Conservation (phyloP, 2,888 invertebrate species). For the Magallana nippona region DNA sequence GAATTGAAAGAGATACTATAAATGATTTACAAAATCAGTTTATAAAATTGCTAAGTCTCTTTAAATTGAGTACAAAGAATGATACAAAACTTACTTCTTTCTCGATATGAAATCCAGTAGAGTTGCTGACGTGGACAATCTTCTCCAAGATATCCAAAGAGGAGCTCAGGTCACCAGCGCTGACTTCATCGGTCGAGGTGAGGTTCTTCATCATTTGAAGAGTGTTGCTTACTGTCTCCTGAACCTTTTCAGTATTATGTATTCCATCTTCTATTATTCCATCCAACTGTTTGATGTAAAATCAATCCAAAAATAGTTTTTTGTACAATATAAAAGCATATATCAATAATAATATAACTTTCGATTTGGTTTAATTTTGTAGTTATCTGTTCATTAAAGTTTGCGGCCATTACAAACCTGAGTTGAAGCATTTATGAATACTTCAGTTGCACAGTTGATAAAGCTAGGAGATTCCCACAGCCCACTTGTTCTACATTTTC, state of each 20-base stretch:
- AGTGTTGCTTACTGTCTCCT: neutral
- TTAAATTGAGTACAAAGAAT: too few species aligned
- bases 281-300: neutral
- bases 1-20: too few species aligned
- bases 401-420: neutral
- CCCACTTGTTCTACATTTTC: neutral
- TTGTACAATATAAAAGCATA: too few species aligned
- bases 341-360: neutral
- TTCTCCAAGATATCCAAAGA: constrained; percentile 5
- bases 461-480: neutral
- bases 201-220: neutral
- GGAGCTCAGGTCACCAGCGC: neutral
- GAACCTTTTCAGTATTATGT: neutral
- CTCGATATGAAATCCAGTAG: neutral
- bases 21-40: too few species aligned
- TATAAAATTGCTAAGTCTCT: neutral
- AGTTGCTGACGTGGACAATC: constrained; percentile 2
- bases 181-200: neutral
- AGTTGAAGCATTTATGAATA: neutral
- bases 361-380: too few species aligned
- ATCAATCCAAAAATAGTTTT: neutral
- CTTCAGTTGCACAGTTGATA: neutral
- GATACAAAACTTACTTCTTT: neutral
- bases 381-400: neutral
- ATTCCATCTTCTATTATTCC: neutral